Conservation (phyloP, 2,797 vertebrate species). For the Micrastur ruficollis region DNA sequence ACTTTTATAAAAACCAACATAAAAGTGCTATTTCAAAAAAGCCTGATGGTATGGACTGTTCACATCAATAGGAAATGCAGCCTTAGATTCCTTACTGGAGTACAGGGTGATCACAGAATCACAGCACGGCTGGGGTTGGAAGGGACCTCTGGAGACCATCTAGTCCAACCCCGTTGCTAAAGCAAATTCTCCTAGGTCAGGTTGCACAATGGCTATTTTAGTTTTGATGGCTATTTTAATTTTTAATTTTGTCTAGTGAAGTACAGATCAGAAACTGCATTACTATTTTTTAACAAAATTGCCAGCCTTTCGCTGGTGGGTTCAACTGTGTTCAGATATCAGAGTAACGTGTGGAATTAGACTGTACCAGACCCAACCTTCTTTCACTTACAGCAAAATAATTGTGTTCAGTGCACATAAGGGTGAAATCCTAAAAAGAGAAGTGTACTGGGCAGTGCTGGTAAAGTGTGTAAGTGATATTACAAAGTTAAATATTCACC, state of each 20-base stretch:
- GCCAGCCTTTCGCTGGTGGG: neutral
- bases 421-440: neutral
- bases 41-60: accelerated
- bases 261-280: neutral
- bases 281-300: neutral
- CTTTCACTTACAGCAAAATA: neutral
- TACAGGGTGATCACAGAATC: too few relatives aligned
- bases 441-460: neutral
- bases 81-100: neutral
- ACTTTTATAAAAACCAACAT: neutral
- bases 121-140: too few relatives aligned
- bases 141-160: too few relatives aligned
- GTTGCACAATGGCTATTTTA: too few relatives aligned
- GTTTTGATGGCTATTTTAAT: neutral
- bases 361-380: neutral
- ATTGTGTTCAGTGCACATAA: neutral
- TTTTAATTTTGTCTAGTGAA: neutral
- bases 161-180: too few relatives aligned
- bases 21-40: neutral
- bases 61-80: neutral
- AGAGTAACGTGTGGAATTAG: neutral
- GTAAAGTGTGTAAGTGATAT: neutral
- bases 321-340: neutral
- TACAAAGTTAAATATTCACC: neutral
- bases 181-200: too few relatives aligned